Evolutionary conservation across 2,888 invertebrate genomes (phyloP).

Genomic region (Serrognathus titanus): DNA sequence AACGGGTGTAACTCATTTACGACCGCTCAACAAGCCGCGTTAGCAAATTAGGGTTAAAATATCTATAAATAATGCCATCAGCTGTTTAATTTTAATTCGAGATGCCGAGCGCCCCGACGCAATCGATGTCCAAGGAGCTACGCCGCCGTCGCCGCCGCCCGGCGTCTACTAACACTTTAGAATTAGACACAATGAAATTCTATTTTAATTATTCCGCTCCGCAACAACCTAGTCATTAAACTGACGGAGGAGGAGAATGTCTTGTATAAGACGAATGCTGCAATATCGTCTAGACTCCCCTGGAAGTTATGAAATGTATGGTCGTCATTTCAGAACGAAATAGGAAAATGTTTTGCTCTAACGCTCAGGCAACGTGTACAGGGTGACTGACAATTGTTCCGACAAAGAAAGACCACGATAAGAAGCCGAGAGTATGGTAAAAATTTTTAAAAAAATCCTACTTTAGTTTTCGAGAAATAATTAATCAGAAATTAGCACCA

Average conservation of each 20-base stretch:
- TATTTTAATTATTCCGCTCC: constrained; percentile 37
- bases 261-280: constrained; percentile 4
- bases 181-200: constrained; percentile 10
- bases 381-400: too few species aligned
- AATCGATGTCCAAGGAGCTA: not conserved
- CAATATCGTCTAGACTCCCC: constrained; percentile 1
- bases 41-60: not conserved
- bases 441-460: too few species aligned
- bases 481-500: too few species aligned
- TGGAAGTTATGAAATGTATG: too few species aligned
- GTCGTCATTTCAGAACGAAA: too few species aligned
- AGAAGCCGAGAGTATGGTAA: too few species aligned
- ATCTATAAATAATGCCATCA: constrained; percentile 2
- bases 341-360: too few species aligned
- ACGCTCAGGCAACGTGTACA: too few species aligned
- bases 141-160: constrained; percentile 1
- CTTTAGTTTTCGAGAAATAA: too few species aligned
- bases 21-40: not conserved
- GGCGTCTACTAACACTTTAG: constrained; percentile 28
- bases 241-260: constrained; percentile 16
- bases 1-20: too few species aligned
- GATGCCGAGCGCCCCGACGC: not conserved
- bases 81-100: not conserved
- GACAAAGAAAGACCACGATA: too few species aligned
- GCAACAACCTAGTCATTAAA: constrained; percentile 36